Percentiles rank a stretch among this genome's conserved stretches.
Conservation (phyloP, 2,113 vertebrate species). For the Speoplatyrhinus poulsoni region DNA sequence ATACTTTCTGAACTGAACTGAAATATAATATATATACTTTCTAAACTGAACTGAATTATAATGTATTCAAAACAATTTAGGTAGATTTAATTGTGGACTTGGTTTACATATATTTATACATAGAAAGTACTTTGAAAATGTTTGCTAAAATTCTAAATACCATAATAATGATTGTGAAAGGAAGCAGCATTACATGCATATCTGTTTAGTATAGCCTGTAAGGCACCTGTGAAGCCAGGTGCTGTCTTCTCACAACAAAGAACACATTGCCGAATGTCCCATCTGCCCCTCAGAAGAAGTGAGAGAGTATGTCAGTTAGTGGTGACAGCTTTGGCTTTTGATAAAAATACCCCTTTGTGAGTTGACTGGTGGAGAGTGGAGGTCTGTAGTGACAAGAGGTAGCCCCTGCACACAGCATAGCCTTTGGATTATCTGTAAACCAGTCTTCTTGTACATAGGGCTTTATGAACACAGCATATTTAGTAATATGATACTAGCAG, state of each 20-base stretch:
- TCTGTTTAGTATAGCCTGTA: neutral
- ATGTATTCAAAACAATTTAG: too few relatives aligned
- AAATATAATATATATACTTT: too few relatives aligned
- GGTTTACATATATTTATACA: too few relatives aligned
- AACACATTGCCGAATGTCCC: constrained; percentile 17
- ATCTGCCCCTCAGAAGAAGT: constrained; percentile 13
- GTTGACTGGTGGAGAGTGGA: constrained; percentile 60
- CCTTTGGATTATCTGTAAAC: constrained; percentile 58
- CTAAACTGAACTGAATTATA: too few relatives aligned
- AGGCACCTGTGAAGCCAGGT: neutral
- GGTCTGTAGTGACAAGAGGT: constrained; percentile 55
- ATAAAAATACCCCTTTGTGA: constrained; percentile 55
- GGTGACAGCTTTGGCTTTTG: constrained; percentile 64
- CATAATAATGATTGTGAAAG: too few relatives aligned
- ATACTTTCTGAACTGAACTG: too few relatives aligned
- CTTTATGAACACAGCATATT: neutral
- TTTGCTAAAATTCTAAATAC: too few relatives aligned
- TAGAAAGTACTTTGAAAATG: too few relatives aligned
- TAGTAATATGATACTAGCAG: too few relatives aligned
- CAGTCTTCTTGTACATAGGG: constrained; percentile 33
- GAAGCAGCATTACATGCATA: neutral
- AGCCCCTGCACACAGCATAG: constrained; percentile 42
- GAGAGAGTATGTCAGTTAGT: constrained; percentile 51
- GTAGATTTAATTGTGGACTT: too few relatives aligned
- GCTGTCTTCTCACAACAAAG: constrained; percentile 24